These are phyloP conservation scores for Dendrophyllia cribrosa DNA, from an alignment of 64 coral and sea anemone species.

Conservation along the genomic window DNA sequence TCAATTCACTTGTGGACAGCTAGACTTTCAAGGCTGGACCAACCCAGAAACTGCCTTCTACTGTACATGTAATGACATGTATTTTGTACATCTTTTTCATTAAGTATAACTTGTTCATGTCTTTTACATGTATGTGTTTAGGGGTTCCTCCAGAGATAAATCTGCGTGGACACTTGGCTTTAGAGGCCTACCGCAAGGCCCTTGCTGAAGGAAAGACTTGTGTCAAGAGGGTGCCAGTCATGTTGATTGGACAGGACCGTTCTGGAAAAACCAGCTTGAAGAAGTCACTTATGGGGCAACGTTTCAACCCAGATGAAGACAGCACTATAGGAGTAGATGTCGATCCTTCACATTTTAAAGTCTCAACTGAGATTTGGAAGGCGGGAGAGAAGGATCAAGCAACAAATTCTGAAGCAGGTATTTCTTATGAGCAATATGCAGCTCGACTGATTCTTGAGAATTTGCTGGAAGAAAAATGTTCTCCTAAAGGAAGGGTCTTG, in stretches of 20 bases:
- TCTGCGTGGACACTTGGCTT: neutral
- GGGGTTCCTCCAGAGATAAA: slow-evolving; percentile 23
- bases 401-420: neutral
- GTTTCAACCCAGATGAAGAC: slow-evolving; percentile 22
- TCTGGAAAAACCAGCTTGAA: slow-evolving; percentile 41
- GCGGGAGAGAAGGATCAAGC: neutral
- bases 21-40: too few relatives aligned
- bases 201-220: slow-evolving; percentile 2
- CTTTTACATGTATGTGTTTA: neutral
- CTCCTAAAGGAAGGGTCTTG: neutral
- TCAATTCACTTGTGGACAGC: too few relatives aligned
- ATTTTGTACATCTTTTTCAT: too few relatives aligned
- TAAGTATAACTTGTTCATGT: neutral
- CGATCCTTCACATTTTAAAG: slow-evolving; percentile 13
- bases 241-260: slow-evolving; percentile 29
- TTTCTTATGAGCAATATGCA: slow-evolving; percentile 9
- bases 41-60: too few relatives aligned
- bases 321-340: slow-evolving; percentile 32
- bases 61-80: too few relatives aligned
- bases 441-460: neutral
- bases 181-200: slow-evolving; percentile 21
- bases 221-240: slow-evolving; percentile 15
- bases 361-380: slow-evolving; percentile 24
- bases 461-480: neutral
- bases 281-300: slow-evolving; percentile 14